Evolutionary conservation across 1,140 invertebrate species (phyloP).

Genomic region (Latrodectus geometricus): DNA sequence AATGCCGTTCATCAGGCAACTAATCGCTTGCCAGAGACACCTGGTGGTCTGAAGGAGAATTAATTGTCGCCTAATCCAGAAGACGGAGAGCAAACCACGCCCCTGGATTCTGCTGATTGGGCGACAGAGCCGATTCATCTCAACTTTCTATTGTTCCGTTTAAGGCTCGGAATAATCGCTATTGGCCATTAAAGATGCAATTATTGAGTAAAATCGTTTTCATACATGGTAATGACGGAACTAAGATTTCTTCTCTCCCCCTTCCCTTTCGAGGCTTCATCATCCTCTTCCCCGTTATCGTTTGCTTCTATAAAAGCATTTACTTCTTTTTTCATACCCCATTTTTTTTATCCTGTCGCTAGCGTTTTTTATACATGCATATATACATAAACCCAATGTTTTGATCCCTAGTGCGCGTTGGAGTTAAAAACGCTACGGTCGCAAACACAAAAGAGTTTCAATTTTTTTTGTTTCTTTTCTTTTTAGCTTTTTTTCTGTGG

Average conservation of each 20-base stretch:
- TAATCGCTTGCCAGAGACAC: constrained; percentile 61
- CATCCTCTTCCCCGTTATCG: constrained; percentile 21
- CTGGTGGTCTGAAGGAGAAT: constrained; percentile 60
- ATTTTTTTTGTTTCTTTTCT: not conserved
- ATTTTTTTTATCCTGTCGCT: constrained; percentile 24
- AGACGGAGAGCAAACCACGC: constrained; percentile 49
- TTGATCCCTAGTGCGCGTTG: constrained; percentile 23
- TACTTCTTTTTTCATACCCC: constrained; percentile 18
- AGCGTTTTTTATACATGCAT: not conserved
- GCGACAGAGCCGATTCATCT: constrained; percentile 46
- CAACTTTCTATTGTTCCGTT: constrained; percentile 56
- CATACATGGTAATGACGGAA: constrained; percentile 61
- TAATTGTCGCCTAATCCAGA: constrained; percentile 61
- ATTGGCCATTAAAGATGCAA: constrained; percentile 61
- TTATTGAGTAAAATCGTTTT: constrained; percentile 62
- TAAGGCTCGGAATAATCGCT: constrained; percentile 57
- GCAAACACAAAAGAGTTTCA: constrained; percentile 33
- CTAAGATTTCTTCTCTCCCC: not conserved
- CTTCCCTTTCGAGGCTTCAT: constrained; percentile 25
- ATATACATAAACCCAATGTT: constrained; percentile 14
- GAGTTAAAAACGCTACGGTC: constrained; percentile 47
- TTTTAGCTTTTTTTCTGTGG: constrained; percentile 26
- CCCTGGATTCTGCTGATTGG: constrained; percentile 40
- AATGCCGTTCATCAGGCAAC: constrained; percentile 60
- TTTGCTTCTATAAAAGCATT: constrained; percentile 26